phyloP scores from a whole-genome alignment of 1,140 invertebrate species.

The Lepidurus apus region DNA sequence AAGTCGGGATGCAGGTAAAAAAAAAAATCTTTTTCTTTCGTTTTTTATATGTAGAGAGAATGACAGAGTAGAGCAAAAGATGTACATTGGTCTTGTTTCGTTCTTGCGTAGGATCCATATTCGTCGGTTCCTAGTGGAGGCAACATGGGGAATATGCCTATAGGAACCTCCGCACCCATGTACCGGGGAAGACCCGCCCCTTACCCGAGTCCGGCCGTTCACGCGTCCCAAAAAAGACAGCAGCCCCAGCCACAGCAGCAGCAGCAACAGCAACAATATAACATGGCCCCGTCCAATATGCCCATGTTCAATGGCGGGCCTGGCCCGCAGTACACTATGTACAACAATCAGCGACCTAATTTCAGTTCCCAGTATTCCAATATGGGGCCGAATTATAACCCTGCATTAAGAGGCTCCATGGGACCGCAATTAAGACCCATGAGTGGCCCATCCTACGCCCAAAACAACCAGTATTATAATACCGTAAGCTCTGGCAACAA shows the following conservation, averaged over 20 bases:
- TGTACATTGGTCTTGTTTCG: neutral
- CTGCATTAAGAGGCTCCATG: conserved; percentile 16
- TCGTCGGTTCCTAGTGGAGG: neutral
- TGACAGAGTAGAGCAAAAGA: conserved; percentile 10
- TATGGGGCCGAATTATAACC: conserved; percentile 8
- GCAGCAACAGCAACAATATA: conserved; percentile 38
- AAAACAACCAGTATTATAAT: conserved; percentile 31
- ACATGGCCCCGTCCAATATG: conserved; percentile 34
- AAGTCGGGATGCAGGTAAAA: conserved; percentile 57
- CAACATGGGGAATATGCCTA: conserved; percentile 6
- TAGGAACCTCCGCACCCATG: conserved; percentile 44
- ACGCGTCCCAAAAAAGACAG: conserved; percentile 69
- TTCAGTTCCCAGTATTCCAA: conserved; percentile 31
- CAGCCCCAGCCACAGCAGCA: conserved; percentile 40
- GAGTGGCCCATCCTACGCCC: neutral
- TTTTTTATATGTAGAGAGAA: neutral
- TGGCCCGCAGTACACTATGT: conserved; percentile 35
- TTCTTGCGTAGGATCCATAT: neutral
- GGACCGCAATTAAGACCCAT: neutral
- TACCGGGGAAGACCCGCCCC: conserved; percentile 63
- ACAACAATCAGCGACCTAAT: conserved; percentile 38
- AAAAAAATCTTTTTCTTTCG: too few relatives aligned
- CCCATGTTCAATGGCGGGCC: conserved; percentile 39
- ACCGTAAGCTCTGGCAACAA: conserved; percentile 18
- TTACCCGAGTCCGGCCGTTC: conserved; percentile 71